Conservation (phyloP, 2,113 vertebrate genomes). For the Megaceryle maxima region DNA sequence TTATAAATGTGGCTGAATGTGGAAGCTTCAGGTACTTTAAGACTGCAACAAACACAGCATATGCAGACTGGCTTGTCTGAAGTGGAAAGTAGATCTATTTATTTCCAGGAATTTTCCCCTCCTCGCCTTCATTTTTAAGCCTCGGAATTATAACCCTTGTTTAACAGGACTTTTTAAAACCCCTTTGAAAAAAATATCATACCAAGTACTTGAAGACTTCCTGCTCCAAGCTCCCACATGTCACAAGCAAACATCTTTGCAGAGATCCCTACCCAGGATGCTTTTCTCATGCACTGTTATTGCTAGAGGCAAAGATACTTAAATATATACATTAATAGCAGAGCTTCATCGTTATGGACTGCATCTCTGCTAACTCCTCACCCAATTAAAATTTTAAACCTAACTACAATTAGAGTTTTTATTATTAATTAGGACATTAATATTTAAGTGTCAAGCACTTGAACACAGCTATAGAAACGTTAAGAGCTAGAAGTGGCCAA, state of each 20-base stretch:
- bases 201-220: not conserved
- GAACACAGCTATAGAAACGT: not conserved
- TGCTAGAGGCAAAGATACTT: not conserved
- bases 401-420: not conserved
- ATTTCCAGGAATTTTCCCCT: not conserved
- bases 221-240: not conserved
- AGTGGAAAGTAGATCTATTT: not conserved
- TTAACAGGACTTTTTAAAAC: not conserved
- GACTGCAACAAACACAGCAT: not conserved
- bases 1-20: not conserved
- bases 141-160: not conserved
- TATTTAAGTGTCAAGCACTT: not conserved
- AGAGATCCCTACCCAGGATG: not conserved
- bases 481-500: not conserved
- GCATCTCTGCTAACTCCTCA: not conserved
- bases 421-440: slow-evolving; percentile 27
- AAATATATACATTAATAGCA: not conserved
- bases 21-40: not conserved
- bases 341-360: not conserved
- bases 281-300: not conserved
- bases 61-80: not conserved
- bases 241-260: not conserved
- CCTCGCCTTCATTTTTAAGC: not conserved
- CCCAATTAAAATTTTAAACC: not conserved
- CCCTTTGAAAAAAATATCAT: not conserved